Evolutionary conservation across 2,797 vertebrate genomes (phyloP), one percentile per base, ranked within the genome.

Genomic region (Pachyuromys duprasi): DNA sequence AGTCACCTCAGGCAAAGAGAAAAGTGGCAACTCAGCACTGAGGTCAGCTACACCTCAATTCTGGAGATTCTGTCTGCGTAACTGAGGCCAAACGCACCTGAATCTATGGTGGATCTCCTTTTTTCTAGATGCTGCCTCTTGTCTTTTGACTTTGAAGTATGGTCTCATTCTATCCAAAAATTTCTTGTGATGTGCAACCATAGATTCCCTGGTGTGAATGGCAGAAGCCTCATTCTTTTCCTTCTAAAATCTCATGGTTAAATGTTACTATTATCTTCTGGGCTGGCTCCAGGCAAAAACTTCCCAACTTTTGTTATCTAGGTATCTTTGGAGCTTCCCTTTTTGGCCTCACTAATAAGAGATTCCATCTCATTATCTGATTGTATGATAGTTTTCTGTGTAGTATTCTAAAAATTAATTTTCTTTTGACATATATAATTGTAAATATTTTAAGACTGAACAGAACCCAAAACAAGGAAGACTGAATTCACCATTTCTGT

Each of bases 391-490:
- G 42, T 62, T 45, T 55, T 9, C 76, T 69, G 28, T 22, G 22
- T 7, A 69, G 28, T 45, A 65, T 76, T 70, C 26, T 26, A 70
- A 80, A 42, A 33, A 45, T 62, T 42, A 49, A 89, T 82, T 26
- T 26, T 26, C 86, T 45, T 17, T 28, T 79, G 62, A 72, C 6
- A 70, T 60, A 70, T 7, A 86, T 24, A 84, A 86, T 33, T 86
- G 74, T 45, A 76, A 53, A 89, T 39, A 86, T 74, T 96, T 70
- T 60, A 82, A 92, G 33, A 60, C 14, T 45, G 26, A 92, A 28
- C 20, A 26, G 13, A 18, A 69, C 12, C n/a, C 8, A 92, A 39
- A 76, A 26, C 18, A 76, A 86, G n/a, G 17, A 94, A 90, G 57
- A 86, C 39, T 31, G 11, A 81, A 63, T 63, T 80, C 20, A 80